Evolutionary conservation across 2,888 invertebrate genomes (phyloP).

Genomic region (Eledona agricola): DNA sequence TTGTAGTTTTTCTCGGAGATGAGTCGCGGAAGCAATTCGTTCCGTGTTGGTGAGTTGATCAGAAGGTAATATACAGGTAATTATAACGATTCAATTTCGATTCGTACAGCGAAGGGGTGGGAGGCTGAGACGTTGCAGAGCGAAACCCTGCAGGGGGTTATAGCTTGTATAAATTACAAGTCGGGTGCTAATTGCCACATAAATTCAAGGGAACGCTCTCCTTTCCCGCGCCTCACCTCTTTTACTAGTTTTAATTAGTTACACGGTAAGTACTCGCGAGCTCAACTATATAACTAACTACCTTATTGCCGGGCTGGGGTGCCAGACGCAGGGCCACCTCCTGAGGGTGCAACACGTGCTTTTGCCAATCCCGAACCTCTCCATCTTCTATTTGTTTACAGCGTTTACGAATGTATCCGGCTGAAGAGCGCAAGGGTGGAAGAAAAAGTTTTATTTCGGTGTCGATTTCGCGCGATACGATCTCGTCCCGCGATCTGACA

Average conservation of each 20-base stretch:
- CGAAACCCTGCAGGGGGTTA: constrained; percentile 49
- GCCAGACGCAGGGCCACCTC: too few species aligned
- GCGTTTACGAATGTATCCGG: too few species aligned
- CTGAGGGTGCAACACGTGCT: too few species aligned
- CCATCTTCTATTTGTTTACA: too few species aligned
- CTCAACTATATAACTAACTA: constrained; percentile 37
- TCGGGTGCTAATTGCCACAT: constrained; percentile 55
- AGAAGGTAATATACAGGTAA: constrained; percentile 41
- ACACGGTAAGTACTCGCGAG: constrained; percentile 43
- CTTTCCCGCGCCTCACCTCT: constrained; percentile 46
- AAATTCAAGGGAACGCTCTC: constrained; percentile 48
- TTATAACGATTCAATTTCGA: constrained; percentile 51
- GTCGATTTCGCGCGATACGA: constrained; percentile 17
- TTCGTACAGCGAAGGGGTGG: constrained; percentile 27
- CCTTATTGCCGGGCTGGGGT: constrained; percentile 42
- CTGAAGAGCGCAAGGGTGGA: too few species aligned
- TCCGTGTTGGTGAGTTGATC: constrained; percentile 32
- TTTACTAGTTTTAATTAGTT: constrained; percentile 56
- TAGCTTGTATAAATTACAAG: constrained; percentile 55
- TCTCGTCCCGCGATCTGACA: constrained; percentile 20
- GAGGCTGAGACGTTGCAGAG: constrained; percentile 43
- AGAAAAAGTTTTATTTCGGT: too few species aligned
- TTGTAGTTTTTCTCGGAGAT: constrained; percentile 19
- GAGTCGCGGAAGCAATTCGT: constrained; percentile 30
- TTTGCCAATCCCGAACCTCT: too few species aligned